These are phyloP conservation scores for Rattus norvegicus DNA, from an alignment of 2,113 vertebrate genomes.

Conservation along the genomic window DNA sequence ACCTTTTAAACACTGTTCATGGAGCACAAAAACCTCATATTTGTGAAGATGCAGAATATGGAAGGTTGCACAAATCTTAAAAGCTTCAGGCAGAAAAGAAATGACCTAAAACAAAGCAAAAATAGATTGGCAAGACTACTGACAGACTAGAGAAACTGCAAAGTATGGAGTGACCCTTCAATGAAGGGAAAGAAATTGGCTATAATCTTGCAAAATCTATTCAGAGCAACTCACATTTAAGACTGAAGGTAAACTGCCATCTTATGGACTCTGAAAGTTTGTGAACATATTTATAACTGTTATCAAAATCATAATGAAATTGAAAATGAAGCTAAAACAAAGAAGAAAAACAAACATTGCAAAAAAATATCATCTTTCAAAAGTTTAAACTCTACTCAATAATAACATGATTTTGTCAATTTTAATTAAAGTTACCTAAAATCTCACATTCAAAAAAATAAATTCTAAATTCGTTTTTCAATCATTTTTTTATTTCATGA, in stretches of 20 bases:
- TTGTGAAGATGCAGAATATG: neutral
- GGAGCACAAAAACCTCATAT: neutral
- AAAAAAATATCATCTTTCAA: neutral
- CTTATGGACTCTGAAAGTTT: neutral
- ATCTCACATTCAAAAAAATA: neutral
- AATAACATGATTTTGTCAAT: neutral
- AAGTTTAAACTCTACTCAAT: neutral
- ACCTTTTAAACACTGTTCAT: neutral
- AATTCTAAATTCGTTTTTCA: neutral
- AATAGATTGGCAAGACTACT: neutral
- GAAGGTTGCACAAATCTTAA: neutral
- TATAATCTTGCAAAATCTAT: neutral
- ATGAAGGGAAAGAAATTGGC: neutral
- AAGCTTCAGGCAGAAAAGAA: neutral
- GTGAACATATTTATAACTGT: neutral
- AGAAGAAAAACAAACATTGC: neutral
- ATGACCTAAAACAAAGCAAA: constrained; percentile 26
- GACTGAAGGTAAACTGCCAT: neutral
- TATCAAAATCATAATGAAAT: neutral
- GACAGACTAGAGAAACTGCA: neutral
- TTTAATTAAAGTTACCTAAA: neutral
- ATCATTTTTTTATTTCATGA: neutral
- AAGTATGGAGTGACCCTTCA: neutral
- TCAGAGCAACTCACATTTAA: neutral
- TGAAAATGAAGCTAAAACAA: neutral